Evolutionary conservation across 2,888 invertebrate species (phyloP).

Genomic region (Tyria jacobaeae): DNA sequence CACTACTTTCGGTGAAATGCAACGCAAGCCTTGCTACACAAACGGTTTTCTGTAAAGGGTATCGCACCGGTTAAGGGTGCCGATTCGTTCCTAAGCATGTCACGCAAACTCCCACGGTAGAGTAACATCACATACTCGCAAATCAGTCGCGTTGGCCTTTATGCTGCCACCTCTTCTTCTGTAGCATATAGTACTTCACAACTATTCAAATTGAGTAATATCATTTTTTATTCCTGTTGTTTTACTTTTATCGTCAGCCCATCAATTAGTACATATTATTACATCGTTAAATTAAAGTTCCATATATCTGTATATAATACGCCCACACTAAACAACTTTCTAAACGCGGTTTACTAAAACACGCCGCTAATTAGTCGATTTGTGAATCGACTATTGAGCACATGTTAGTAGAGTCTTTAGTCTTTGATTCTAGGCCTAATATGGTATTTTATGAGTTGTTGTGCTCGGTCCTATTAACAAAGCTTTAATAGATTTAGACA

Average conservation of each 20-base stretch:
- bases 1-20: no score
- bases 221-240: slow-evolving; percentile 23
- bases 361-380: slow-evolving; percentile 50
- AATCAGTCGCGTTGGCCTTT: no score
- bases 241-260: slow-evolving; percentile 32
- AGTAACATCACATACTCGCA: no score
- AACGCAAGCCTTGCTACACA: no score
- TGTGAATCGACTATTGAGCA: slow-evolving; percentile 39
- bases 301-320: slow-evolving; percentile 23
- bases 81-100: no score
- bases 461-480: slow-evolving; percentile 21
- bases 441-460: slow-evolving; percentile 49
- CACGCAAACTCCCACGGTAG: no score
- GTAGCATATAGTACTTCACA: slow-evolving; percentile 18
- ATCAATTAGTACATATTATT: slow-evolving; percentile 38
- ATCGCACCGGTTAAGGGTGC: no score
- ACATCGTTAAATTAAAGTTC: slow-evolving; percentile 48
- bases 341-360: slow-evolving; percentile 47
- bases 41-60: no score
- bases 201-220: slow-evolving; percentile 46
- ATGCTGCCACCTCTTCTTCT: not conserved
- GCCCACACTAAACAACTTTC: slow-evolving; percentile 53
- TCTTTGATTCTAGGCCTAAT: slow-evolving; percentile 26
- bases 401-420: slow-evolving; percentile 32
- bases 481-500: slow-evolving; percentile 46